These are phyloP conservation scores for Microctonus brassicae DNA, from an alignment of 2,888 invertebrate genomes.

Conservation along the genomic window DNA sequence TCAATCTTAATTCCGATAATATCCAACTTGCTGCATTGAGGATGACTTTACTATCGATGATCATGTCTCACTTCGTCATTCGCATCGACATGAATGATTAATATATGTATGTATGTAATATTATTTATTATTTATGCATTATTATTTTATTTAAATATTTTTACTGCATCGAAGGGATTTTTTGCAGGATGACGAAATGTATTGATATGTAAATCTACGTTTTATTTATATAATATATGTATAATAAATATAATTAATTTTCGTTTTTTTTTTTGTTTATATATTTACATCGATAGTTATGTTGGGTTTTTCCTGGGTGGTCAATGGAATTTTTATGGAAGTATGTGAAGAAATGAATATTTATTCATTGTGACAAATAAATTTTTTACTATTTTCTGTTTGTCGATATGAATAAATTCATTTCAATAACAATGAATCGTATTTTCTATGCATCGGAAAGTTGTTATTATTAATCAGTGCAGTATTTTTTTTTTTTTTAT, in stretches of 20 bases:
- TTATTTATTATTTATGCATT: too few species aligned
- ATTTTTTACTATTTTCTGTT: too few species aligned
- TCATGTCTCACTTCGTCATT: background rate
- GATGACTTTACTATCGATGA: background rate
- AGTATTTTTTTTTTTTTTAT: too few species aligned
- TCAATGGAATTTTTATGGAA: background rate
- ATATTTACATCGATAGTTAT: slow-evolving; percentile 29
- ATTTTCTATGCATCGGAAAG: too few species aligned
- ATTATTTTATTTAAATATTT: background rate
- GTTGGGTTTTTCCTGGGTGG: background rate
- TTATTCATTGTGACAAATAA: too few species aligned
- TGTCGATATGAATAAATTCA: too few species aligned
- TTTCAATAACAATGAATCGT: too few species aligned
- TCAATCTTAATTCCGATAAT: background rate
- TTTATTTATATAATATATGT: background rate
- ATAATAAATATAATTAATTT: background rate
- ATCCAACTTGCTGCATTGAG: background rate
- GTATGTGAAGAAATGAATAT: background rate
- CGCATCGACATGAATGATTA: too few species aligned
- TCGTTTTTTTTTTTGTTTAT: background rate
- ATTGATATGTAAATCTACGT: slow-evolving; percentile 36
- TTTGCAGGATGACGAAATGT: background rate
- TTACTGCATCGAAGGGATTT: background rate
- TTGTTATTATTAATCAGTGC: too few species aligned
- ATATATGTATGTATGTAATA: too few species aligned